Evolutionary conservation across 2,888 invertebrate species (phyloP).

Genomic region (Cheilosia vulpina): DNA sequence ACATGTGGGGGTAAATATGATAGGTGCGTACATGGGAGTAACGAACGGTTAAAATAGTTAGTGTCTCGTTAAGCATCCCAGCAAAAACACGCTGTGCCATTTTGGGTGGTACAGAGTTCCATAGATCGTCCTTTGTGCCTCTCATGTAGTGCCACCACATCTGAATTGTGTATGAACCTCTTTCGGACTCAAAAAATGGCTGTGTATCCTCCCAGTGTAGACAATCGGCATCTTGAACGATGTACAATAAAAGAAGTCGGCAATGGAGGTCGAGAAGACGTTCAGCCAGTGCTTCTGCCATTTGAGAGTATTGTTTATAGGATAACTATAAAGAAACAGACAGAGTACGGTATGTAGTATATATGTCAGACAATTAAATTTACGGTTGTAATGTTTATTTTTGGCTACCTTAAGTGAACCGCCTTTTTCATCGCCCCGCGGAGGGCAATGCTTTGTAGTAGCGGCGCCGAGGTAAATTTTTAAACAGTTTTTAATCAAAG

Average conservation of each 20-base stretch:
- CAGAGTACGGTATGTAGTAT: not conserved
- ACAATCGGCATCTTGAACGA: conserved; percentile 92
- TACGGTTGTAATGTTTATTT: not conserved
- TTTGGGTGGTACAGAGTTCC: conserved; percentile 94
- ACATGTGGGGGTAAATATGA: conserved; percentile 6
- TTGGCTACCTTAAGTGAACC: conserved; percentile 81
- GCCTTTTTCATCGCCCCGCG: conserved; percentile 83
- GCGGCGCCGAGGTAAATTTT: conserved; percentile 89
- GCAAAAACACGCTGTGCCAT: conserved; percentile 94
- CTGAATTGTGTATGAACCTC: conserved; percentile 92
- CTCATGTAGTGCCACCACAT: conserved; percentile 94
- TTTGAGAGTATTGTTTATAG: conserved; percentile 91
- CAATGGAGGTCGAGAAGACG: conserved; percentile 92
- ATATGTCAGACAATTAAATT: not conserved
- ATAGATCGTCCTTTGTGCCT: conserved; percentile 92
- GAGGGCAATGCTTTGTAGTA: conserved; percentile 81
- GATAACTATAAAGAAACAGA: conserved; percentile 83
- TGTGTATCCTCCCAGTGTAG: conserved; percentile 89
- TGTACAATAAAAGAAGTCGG: conserved; percentile 90
- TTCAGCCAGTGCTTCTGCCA: conserved; percentile 93
- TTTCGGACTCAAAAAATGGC: conserved; percentile 88
- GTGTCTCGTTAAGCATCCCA: conserved; percentile 93
- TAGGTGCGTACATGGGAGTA: conserved; percentile 88
- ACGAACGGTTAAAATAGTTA: conserved; percentile 91
- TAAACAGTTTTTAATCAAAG: conserved; percentile 90